phyloP scores from a whole-genome alignment of 37 sponge, comb jelly and placozoan species.

The Eunapius fragilis region DNA sequence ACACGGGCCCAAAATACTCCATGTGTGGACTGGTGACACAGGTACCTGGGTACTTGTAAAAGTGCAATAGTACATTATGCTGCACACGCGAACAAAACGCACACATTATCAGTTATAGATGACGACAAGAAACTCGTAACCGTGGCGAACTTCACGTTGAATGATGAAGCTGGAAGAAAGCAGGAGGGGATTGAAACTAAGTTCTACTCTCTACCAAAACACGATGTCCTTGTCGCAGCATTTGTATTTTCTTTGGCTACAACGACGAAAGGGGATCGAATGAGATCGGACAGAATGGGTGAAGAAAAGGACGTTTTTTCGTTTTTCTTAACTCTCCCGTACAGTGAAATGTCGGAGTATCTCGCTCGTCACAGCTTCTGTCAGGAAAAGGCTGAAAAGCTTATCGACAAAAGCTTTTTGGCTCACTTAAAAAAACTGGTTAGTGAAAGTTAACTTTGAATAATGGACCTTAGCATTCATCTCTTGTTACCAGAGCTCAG shows the following conservation, averaged over 20 bases:
- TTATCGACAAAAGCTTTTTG: slow-evolving; percentile 38
- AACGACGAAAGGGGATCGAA: neutral
- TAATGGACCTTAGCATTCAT: neutral
- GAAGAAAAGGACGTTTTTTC: slow-evolving; percentile 66
- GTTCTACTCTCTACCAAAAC: slow-evolving; percentile 52
- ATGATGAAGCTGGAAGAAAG: slow-evolving; percentile 65
- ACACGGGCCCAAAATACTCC: slow-evolving; percentile 75
- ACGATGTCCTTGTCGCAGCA: slow-evolving; percentile 34
- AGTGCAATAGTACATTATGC: no score
- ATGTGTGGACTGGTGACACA: slow-evolving; percentile 35
- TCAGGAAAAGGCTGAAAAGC: slow-evolving; percentile 31
- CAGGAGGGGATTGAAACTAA: slow-evolving; percentile 62
- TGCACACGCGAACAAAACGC: neutral
- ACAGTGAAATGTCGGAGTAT: slow-evolving; percentile 54
- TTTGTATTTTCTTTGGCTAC: slow-evolving; percentile 40
- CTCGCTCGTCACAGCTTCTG: slow-evolving; percentile 55
- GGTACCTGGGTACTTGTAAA: neutral
- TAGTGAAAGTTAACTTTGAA: neutral
- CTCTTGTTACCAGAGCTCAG: neutral
- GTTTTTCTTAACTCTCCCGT: slow-evolving; percentile 66
- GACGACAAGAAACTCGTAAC: slow-evolving; percentile 29
- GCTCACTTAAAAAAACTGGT: slow-evolving; percentile 15
- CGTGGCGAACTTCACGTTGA: slow-evolving; percentile 60
- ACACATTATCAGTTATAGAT: neutral
- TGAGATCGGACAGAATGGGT: neutral